Conservation (phyloP, 23 tunicate genomes). For the Clavelina lepadiformis region DNA sequence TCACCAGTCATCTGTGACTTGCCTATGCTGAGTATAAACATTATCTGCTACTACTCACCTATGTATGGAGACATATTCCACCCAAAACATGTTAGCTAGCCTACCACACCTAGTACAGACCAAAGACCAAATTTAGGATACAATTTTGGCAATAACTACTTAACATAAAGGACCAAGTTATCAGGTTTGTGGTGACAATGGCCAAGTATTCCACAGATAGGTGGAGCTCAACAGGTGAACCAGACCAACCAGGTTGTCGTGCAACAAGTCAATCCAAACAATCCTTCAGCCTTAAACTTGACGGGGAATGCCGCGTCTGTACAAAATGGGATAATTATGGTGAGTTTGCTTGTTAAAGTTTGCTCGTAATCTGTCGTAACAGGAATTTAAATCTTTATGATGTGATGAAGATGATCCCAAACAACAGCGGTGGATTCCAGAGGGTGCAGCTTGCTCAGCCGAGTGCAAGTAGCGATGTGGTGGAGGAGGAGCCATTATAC, state of each 20-base stretch:
- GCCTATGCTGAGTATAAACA: too few species aligned
- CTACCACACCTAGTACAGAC: neutral
- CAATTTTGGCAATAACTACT: too few species aligned
- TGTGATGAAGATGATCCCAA: slow-evolving; percentile 90
- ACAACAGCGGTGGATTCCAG: slow-evolving; percentile 55
- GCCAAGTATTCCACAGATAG: neutral
- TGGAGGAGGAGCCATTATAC: slow-evolving; percentile 96
- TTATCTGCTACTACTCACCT: too few species aligned
- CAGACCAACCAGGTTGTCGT: slow-evolving; percentile 9
- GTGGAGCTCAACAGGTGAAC: too few species aligned
- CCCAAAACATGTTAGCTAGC: neutral
- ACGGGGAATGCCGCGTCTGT: slow-evolving; percentile 3
- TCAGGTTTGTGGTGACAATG: neutral
- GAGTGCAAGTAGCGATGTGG: slow-evolving; percentile 32
- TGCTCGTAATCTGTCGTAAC: neutral
- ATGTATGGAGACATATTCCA: too few species aligned
- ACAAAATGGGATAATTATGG: slow-evolving; percentile 50
- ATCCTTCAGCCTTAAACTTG: neutral
- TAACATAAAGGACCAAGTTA: too few species aligned
- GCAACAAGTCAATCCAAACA: slow-evolving; percentile 19
- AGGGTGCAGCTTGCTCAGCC: slow-evolving; percentile 51
- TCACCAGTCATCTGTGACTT: too few species aligned
- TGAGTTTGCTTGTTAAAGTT: neutral
- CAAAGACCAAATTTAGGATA: too few species aligned
- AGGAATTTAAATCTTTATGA: too few species aligned